Evolutionary conservation across 1,140 invertebrate genomes (phyloP), one percentile per base, ranked within the genome.

Genomic region (Lanistes nyassanus): DNA sequence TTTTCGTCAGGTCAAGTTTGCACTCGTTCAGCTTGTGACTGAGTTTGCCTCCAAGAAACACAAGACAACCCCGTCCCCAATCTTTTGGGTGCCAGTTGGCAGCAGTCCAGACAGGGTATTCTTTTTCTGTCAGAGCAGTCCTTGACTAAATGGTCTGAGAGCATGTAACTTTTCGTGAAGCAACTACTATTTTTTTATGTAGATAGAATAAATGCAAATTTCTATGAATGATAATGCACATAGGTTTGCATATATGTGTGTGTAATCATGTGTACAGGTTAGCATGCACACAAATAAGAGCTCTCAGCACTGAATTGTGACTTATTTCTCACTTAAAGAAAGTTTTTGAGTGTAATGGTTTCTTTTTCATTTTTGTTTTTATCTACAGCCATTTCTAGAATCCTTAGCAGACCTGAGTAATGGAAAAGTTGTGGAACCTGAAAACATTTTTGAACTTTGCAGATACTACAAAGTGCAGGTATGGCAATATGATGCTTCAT

Each of bases 11-110:
- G 69, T 71, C 51, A 71, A 71, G 55, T 71, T 55, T 39, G 34
- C 53, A 21, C 39, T 71, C 16, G 69, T 71, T 51, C 69, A 71
- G 55, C 69, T 71, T 21, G 37, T 71, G 31, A 36, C 69, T 1
- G 69, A 71, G 53, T 58, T 71, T 56, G 69, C 51, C 7, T 71
- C 69, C 51, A 71, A 71, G 69, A 71, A 71, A 55, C 69, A 71
- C 51, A 71, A 55, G 69, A 71, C 69, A 13, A 71, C 69, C 29
- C 69, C 69, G 4, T 21, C 53, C 7, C 69, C 69, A 2, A 71
- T 71, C 51, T 71, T 58, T 53, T 71, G 51, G 51, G 69, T 71
- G 29, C 69, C 69, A 36, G 55, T 58, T n/a, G 69, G 69, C 5
- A 7, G 3, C 6, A 26, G 56, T 55, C 26, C 53, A 56, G 69